A percentile compares a stretch with the other conserved stretches of the same genome.
phyloP scores from a whole-genome alignment of 2,113 vertebrate genomes.

The Zingel zingel region DNA sequence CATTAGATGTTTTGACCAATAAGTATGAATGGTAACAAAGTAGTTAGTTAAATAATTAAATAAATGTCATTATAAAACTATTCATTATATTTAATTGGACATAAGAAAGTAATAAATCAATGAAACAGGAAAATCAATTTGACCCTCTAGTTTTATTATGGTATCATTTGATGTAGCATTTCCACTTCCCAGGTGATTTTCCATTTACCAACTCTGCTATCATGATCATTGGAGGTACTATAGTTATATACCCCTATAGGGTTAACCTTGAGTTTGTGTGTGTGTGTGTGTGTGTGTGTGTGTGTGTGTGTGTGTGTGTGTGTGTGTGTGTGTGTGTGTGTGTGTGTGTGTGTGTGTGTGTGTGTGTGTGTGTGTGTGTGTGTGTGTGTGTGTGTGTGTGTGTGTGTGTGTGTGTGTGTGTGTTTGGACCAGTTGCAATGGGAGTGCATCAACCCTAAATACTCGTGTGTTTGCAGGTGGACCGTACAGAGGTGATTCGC shows the following conservation, averaged over 20 bases:
- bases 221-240: neutral
- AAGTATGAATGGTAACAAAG: neutral
- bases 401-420: slow-evolving; percentile 21
- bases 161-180: neutral
- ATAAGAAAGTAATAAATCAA: neutral
- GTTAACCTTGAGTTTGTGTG: neutral
- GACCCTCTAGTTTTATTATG: neutral
- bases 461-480: slow-evolving; percentile 87
- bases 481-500: slow-evolving; percentile 96
- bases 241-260: too few species aligned
- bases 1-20: neutral
- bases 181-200: neutral
- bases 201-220: neutral
- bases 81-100: neutral
- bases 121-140: neutral
- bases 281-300: neutral
- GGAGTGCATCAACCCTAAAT: neutral
- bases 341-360: too few species aligned
- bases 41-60: neutral
- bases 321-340: too few species aligned
- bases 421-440: neutral
- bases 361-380: neutral
- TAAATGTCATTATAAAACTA: neutral
- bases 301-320: too few species aligned
- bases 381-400: slow-evolving; percentile 23